Evolutionary conservation across 2,797 vertebrate genomes (phyloP), one percentile per base, ranked within the genome.

Genomic region (Crenuchus spilurus): DNA sequence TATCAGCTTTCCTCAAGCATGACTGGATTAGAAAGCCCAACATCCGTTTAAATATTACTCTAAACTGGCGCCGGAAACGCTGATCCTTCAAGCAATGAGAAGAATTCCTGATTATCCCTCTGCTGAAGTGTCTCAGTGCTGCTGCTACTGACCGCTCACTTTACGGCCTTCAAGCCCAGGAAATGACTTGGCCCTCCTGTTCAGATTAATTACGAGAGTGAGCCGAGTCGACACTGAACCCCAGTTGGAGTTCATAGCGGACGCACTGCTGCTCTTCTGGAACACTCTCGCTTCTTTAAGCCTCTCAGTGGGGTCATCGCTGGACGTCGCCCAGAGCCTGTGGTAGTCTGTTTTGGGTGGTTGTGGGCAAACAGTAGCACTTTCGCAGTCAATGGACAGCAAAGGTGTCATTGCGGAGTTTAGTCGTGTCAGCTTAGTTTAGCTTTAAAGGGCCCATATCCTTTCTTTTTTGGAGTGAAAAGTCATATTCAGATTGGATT

Each of bases 71-170:
- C 52, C 22, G 48, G 77, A 76, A 57, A 62, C 60, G 63, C 57
- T 79, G 77, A 77, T 79, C 67, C 58, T 71, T 64, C 58, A 35
- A 77, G 71, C 71, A 67, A 76, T 57, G 63, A 73, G 58, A 78
- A 52, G 52, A 71, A 82, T 77, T 74, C 60, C 42, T 66, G 58
- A 78, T 74, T 57, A 70, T 46, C 52, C 51, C 16, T 0, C 62
- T 18, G 16, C n/a, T 66, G 58, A 66, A 74, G 35, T n/a, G 55
- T 67, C 44, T 31, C 18, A 73, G n/a, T 51, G n/a, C 26, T 31
- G 37, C 22, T 3, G 28, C 28, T 2, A 1, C 51, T 20, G 58
- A 61, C 46, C 33, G 48, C 60, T 69, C 41, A 7, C 55, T 63
- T 65, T 35, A 14, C 52, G 52, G 35, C 30, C 46, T 58, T 58